A percentile compares a stretch with the other conserved stretches of the same genome.
These are phyloP conservation scores for Trachelus troglodyta DNA, from an alignment of 2,888 invertebrate genomes.

Conservation along the genomic window DNA sequence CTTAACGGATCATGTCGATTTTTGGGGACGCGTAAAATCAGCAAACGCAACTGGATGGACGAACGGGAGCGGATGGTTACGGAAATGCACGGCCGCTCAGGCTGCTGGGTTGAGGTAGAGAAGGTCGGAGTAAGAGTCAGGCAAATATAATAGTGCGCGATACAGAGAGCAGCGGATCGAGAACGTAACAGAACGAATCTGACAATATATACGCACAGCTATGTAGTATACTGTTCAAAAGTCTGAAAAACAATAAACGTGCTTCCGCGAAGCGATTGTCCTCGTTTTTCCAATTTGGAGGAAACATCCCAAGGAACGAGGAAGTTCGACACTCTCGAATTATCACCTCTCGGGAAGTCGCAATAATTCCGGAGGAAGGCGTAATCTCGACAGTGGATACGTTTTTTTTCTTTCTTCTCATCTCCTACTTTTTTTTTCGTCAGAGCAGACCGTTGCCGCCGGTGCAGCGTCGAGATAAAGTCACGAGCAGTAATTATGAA, in stretches of 20 bases:
- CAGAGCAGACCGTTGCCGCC: constrained; percentile 9
- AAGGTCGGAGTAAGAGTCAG: too few species aligned
- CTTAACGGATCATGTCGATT: too few species aligned
- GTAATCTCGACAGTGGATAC: neutral
- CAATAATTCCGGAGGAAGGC: neutral
- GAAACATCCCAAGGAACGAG: neutral
- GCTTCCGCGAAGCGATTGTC: neutral
- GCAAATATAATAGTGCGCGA: too few species aligned
- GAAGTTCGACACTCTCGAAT: neutral
- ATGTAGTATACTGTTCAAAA: neutral
- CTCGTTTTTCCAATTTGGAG: neutral
- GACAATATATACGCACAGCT: too few species aligned
- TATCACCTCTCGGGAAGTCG: neutral
- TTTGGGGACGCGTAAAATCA: too few species aligned
- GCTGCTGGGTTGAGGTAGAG: too few species aligned
- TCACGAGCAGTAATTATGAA: constrained; percentile 65
- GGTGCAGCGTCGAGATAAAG: constrained; percentile 50
- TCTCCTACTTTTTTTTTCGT: constrained; percentile 18
- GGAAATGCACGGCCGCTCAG: too few species aligned
- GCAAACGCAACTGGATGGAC: too few species aligned
- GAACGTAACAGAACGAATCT: too few species aligned
- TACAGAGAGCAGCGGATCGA: too few species aligned
- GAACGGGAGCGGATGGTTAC: too few species aligned
- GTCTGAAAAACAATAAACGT: neutral
- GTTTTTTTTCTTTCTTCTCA: constrained; percentile 8